These are phyloP conservation scores for fruit fly (Drosophila melanogaster) DNA, from an alignment of 1,140 invertebrate species.

Conservation along the genomic window Release_6_plus_ISO1_MT NC_004354.4:16216001-16216500, in stretches of 20 bases:
- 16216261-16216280: background rate
- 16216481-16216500: conserved; percentile 29
- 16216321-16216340: conserved; percentile 4
- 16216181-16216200: background rate
- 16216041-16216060: too few species aligned
- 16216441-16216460: conserved; percentile 1
- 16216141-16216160: background rate
- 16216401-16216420: background rate
- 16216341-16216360: conserved; percentile 14
- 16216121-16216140: too few species aligned
- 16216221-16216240: conserved; percentile 15
- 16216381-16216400: background rate
- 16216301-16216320: background rate
- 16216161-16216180: background rate
- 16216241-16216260: conserved; percentile 23
- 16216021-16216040: too few species aligned
- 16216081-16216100: too few species aligned
- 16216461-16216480: conserved; percentile 19
- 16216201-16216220: conserved; percentile 9
- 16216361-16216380: conserved; percentile 1
- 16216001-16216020: too few species aligned
- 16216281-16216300: conserved; percentile 9
- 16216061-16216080: too few species aligned
- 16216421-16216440: background rate
- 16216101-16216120: too few species aligned